These are phyloP conservation scores for Drosophila seguyi DNA, from an alignment of 1,140 invertebrate genomes.

Conservation along the genomic window DNA sequence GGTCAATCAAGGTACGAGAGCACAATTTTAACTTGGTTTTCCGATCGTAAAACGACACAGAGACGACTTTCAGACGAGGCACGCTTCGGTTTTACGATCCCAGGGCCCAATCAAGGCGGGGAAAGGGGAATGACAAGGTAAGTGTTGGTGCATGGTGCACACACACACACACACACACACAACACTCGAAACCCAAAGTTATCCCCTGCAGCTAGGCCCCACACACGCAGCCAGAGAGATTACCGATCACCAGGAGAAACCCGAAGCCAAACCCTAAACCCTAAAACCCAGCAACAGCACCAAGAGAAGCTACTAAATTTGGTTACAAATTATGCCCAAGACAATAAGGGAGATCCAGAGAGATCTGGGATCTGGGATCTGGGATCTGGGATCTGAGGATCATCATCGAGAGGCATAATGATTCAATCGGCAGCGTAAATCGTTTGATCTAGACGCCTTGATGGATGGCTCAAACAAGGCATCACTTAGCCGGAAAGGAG, in stretches of 20 bases:
- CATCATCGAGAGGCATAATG: constrained; percentile 13
- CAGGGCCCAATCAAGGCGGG: constrained; percentile 26
- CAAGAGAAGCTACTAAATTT: constrained; percentile 30
- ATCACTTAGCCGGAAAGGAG: constrained; percentile 23
- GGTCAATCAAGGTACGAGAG: constrained; percentile 45
- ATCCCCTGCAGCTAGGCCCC: constrained; percentile 36
- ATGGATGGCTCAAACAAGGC: constrained; percentile 24
- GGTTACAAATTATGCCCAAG: constrained; percentile 38
- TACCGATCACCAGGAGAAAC: constrained; percentile 18
- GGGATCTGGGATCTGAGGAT: background rate
- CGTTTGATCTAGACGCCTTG: constrained; percentile 32
- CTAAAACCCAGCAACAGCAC: constrained; percentile 13
- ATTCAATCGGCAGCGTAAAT: constrained; percentile 29
- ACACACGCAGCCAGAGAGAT: constrained; percentile 22
- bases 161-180: too few species aligned
- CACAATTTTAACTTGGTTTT: constrained; percentile 10
- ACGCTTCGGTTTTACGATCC: constrained; percentile 48
- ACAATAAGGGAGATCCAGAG: constrained; percentile 4
- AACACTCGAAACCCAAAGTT: background rate
- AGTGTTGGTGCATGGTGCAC: background rate
- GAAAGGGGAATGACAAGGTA: constrained; percentile 5
- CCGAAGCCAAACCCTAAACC: background rate
- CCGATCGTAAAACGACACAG: constrained; percentile 30
- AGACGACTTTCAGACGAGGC: constrained; percentile 17
- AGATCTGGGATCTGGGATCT: constrained; percentile 16